Percentiles rank a stretch among this genome's conserved stretches.
Conservation (phyloP, 2,888 invertebrate genomes). For the Coremacera marginata region DNA sequence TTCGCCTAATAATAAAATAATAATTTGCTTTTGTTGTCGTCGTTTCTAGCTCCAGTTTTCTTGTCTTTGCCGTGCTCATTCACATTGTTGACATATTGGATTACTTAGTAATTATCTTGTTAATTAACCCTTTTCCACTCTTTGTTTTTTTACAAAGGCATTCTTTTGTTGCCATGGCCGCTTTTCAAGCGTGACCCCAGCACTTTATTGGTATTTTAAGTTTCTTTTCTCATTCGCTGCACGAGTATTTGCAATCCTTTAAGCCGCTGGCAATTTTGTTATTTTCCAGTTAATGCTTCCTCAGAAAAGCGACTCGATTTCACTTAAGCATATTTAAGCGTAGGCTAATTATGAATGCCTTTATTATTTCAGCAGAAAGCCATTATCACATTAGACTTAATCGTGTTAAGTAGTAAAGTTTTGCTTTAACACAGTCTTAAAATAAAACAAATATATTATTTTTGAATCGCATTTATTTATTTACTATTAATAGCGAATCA, state of each 20-base stretch:
- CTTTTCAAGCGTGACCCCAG: constrained; percentile 55
- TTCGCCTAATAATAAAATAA: constrained; percentile 29
- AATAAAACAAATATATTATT: background rate
- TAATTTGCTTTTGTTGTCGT: constrained; percentile 45
- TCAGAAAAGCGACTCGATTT: background rate
- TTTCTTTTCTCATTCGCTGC: background rate
- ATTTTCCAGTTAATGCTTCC: background rate
- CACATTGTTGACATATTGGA: constrained; percentile 63
- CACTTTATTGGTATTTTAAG: constrained; percentile 41
- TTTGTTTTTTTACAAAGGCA: constrained; percentile 40
- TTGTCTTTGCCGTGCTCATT: constrained; percentile 20
- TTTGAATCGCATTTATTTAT: background rate
- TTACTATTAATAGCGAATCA: background rate
- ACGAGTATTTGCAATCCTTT: constrained; percentile 4
- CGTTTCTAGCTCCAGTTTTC: constrained; percentile 49
- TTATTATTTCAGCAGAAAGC: background rate
- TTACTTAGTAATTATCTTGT: constrained; percentile 67
- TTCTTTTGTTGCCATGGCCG: constrained; percentile 25
- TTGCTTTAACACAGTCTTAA: background rate
- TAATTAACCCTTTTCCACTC: constrained; percentile 64
- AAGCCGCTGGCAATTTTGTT: constrained; percentile 4
- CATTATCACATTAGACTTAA: constrained; percentile 12
- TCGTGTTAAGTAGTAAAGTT: background rate
- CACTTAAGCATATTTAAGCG: constrained; percentile 17
- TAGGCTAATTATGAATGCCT: background rate